A percentile compares a stretch with the other conserved stretches of the same genome.
phyloP scores from a whole-genome alignment of 1,140 invertebrate species.

The Centruroides sculpturatus region DNA sequence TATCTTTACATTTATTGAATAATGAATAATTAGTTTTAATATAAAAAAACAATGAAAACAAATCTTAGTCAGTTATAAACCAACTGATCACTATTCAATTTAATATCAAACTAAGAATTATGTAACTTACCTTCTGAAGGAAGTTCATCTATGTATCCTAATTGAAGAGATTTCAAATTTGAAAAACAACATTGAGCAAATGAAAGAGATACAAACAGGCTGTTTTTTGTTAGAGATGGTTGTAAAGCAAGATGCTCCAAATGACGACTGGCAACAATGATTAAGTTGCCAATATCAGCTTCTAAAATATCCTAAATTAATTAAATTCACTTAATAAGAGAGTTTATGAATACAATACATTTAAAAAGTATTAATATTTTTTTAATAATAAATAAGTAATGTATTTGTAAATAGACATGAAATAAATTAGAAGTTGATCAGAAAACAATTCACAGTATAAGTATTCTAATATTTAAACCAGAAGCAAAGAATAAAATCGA shows the following conservation, averaged over 20 bases:
- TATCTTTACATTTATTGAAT: too few species aligned
- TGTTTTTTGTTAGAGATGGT: conserved; percentile 24
- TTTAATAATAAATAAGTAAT: too few species aligned
- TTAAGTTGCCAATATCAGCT: conserved; percentile 24
- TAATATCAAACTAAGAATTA: background rate
- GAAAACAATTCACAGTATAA: too few species aligned
- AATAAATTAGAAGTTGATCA: too few species aligned
- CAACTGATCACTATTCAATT: too few species aligned
- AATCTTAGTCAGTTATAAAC: too few species aligned
- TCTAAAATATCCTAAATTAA: conserved; percentile 21
- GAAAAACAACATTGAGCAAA: conserved; percentile 22
- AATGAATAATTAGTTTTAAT: too few species aligned
- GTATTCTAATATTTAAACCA: too few species aligned
- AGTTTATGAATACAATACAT: background rate
- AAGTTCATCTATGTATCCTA: conserved; percentile 25
- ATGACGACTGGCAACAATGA: conserved; percentile 21
- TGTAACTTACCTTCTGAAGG: conserved; percentile 18
- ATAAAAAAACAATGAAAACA: too few species aligned
- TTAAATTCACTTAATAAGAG: background rate
- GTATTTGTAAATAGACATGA: too few species aligned
- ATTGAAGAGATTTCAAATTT: conserved; percentile 19
- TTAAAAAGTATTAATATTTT: background rate
- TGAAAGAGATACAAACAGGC: conserved; percentile 23
- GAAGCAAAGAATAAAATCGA: too few species aligned
- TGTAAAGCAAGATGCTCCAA: conserved; percentile 23